Percentiles rank a stretch among this genome's conserved stretches.
Conservation (phyloP, 2,797 vertebrate species). For the Chelmon rostratus region DNA sequence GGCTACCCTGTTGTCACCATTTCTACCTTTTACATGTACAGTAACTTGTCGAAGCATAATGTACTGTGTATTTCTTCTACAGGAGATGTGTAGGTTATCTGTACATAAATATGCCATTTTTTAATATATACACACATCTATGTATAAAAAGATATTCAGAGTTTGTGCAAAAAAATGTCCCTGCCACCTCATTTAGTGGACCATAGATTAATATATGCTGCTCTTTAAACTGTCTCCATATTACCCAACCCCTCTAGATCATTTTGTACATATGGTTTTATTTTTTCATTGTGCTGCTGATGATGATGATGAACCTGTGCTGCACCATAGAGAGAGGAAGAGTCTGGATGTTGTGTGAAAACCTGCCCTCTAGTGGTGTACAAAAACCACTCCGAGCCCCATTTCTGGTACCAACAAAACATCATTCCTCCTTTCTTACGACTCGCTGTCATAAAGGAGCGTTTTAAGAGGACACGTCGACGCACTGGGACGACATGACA, state of each 20-base stretch:
- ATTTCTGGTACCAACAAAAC: conserved; percentile 35
- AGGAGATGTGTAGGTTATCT: conserved; percentile 93
- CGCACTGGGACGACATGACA: conserved; percentile 61
- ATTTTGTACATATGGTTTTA: conserved; percentile 88
- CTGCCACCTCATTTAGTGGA: conserved; percentile 89
- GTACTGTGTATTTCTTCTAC: conserved; percentile 95
- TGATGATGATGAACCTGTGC: conserved; percentile 50
- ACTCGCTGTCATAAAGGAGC: conserved; percentile 32
- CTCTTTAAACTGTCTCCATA: conserved; percentile 90
- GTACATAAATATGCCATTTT: conserved; percentile 97
- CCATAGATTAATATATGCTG: conserved; percentile 89
- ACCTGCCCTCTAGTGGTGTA: conserved; percentile 71
- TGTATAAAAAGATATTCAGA: conserved; percentile 90
- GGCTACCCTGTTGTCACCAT: conserved; percentile 78
- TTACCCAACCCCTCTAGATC: conserved; percentile 44
- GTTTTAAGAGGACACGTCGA: conserved; percentile 37
- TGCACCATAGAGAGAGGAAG: conserved; percentile 70
- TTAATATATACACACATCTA: conserved; percentile 81
- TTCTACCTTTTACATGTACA: conserved; percentile 94
- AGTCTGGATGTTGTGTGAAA: conserved; percentile 67
- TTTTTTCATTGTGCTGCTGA: conserved; percentile 89
- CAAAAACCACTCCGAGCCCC: conserved; percentile 35
- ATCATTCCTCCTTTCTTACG: conserved; percentile 41
- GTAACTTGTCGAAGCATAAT: conserved; percentile 91
- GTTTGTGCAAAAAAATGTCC: conserved; percentile 88